Evolutionary conservation across 2,113 vertebrate species (phyloP).

Genomic region (Heterotis niloticus): DNA sequence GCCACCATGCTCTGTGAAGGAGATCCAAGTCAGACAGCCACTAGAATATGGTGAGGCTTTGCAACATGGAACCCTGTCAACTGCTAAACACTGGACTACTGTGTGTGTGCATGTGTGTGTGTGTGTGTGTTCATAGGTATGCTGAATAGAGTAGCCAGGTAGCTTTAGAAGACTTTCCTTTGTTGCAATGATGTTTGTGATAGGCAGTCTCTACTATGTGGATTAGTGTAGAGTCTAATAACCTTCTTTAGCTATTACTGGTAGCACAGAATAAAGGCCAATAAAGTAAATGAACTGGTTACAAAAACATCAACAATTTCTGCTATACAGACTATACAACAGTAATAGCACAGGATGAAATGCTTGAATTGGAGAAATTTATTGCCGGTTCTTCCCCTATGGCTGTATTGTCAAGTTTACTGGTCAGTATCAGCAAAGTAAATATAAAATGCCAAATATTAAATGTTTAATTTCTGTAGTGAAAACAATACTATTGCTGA

Average conservation of each 20-base stretch:
- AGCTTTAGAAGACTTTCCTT: neutral
- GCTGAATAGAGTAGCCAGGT: neutral
- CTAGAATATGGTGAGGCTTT: slow-evolving; percentile 70
- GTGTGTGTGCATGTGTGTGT: neutral
- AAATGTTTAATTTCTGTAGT: neutral
- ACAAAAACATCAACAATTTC: no score
- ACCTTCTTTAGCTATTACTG: no score
- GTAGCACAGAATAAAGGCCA: no score
- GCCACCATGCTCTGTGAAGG: slow-evolving; percentile 55
- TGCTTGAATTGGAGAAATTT: no score
- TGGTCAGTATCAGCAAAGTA: neutral
- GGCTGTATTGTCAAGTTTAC: neutral
- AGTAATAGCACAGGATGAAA: no score
- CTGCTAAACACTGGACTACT: neutral
- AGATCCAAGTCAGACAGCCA: slow-evolving; percentile 52
- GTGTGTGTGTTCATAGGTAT: neutral
- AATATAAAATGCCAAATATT: neutral
- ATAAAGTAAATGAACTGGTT: no score
- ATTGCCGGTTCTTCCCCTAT: neutral
- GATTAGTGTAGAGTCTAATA: no score
- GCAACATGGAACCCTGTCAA: no score
- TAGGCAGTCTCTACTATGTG: no score
- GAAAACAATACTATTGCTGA: no score
- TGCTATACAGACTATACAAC: no score
- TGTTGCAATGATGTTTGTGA: neutral